Evolutionary conservation across 2,113 vertebrate genomes (phyloP), one percentile per base, ranked within the genome.

Genomic region (Hystrix cristata): DNA sequence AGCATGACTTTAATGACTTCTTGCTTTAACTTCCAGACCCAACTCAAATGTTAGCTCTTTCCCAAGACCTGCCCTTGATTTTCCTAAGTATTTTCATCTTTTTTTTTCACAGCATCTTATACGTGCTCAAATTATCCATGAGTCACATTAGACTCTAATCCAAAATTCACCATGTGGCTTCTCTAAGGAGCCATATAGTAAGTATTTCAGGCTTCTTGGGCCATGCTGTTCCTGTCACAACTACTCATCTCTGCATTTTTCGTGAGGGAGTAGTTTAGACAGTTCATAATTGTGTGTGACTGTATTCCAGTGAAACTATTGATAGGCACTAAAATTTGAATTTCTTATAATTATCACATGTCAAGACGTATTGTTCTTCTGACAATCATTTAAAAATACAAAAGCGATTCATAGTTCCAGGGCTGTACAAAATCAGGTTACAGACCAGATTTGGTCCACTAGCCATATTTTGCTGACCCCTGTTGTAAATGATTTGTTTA

Each of bases 331-430:
- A 65, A 96, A 90, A 60, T 87, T 71, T 27, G 62, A 95, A 91
- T 74, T 91, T 87, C 29, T n/a, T 57, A 3, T 65, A 57, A 87
- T 64, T 83, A 27, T 95, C 71, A 46, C 1, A 0, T 91, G 64
- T 95, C 43, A 83, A 78, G 60, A 90, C 87, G 46, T 55, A 62
- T 14, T 95, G 14, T 55, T 95, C 29, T 78, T 80, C 83, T 83
- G 74, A n/a, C 38, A 87, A 10, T 65, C 53, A 60, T 79, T 96
- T 91, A 60, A 69, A 69, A 62, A 29, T 51, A 64, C 5, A 43
- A 90, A 92, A 93, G 72, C 5, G 1, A 4, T 87, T 83, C 59
- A n/a, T 92, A 64, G 46, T 87, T 69, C 5, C n/a, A 92, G 31
- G 3, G 14, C 29, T 92, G 1, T 76, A 27, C 27, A 82, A 18